These are phyloP conservation scores for Oreohelix idahoensis DNA, from an alignment of 1,140 invertebrate genomes.

Conservation along the genomic window DNA sequence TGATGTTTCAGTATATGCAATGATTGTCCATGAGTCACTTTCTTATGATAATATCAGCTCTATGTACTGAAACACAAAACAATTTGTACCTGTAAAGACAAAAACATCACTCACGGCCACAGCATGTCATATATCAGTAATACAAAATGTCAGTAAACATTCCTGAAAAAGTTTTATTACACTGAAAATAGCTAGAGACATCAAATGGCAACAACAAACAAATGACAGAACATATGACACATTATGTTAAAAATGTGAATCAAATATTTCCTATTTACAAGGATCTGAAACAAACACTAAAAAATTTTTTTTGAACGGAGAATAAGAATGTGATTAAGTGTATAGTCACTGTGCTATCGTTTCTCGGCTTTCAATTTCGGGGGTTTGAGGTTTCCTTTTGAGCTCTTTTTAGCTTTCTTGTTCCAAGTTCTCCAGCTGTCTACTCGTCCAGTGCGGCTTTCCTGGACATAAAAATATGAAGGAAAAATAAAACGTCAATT, in stretches of 20 bases:
- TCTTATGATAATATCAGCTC: too few relatives aligned
- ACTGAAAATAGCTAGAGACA: not conserved
- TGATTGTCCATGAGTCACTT: too few relatives aligned
- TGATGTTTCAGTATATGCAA: too few relatives aligned
- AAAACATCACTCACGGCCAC: too few relatives aligned
- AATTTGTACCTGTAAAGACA: too few relatives aligned
- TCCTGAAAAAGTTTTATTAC: too few relatives aligned
- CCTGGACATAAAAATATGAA: slow-evolving; percentile 75
- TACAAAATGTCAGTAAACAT: too few relatives aligned
- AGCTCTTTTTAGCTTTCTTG: slow-evolving; percentile 79
- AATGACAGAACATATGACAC: not conserved
- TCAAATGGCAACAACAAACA: not conserved
- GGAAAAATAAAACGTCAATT: too few relatives aligned
- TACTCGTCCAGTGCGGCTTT: slow-evolving; percentile 92
- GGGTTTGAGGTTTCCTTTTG: slow-evolving; percentile 86
- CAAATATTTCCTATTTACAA: not conserved
- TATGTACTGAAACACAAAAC: too few relatives aligned
- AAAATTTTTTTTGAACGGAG: not conserved
- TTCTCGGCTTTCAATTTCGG: slow-evolving; percentile 97
- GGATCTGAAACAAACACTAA: not conserved
- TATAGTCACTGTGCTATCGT: slow-evolving; percentile 72
- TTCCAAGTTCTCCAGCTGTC: slow-evolving; percentile 95
- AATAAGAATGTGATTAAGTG: not conserved
- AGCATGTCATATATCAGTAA: too few relatives aligned
- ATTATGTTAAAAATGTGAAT: not conserved